Evolutionary conservation across 2,888 invertebrate species (phyloP).

Genomic region (Frankliniella fusca): DNA sequence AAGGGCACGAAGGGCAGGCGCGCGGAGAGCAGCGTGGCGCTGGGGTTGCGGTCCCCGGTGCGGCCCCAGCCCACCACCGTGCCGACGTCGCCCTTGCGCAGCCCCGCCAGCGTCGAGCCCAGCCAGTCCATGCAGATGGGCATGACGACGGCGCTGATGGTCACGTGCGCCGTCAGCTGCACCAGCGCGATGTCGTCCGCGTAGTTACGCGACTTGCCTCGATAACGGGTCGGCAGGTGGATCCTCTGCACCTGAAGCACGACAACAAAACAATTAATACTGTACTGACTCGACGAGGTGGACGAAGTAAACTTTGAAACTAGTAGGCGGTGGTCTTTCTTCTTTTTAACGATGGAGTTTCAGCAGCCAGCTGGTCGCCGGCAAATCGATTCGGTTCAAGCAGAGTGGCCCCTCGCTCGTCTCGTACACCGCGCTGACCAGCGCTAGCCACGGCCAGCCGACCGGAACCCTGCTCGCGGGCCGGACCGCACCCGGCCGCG

Average conservation of each 20-base stretch:
- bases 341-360: too few species aligned
- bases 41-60: conserved; percentile 38
- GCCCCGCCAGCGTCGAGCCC: conserved; percentile 32
- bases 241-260: conserved; percentile 38
- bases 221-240: conserved; percentile 38
- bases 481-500: too few species aligned
- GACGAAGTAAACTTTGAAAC: too few species aligned
- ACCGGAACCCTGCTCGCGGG: too few species aligned
- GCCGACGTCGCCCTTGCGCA: conserved; percentile 38
- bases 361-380: too few species aligned
- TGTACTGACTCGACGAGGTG: too few species aligned
- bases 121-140: conserved; percentile 42
- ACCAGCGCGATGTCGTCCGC: conserved; percentile 37
- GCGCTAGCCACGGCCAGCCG: too few species aligned
- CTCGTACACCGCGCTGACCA: too few species aligned
- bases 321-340: too few species aligned
- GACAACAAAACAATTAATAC: neutral
- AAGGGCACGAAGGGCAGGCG: conserved; percentile 41
- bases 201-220: conserved; percentile 40
- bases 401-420: too few species aligned
- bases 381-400: too few species aligned
- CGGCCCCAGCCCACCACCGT: conserved; percentile 41
- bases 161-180: conserved; percentile 37
- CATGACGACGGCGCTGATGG: conserved; percentile 39
- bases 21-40: conserved; percentile 39